Conservation (phyloP, 2,113 vertebrate genomes). For the Corydoras sp. region DNA sequence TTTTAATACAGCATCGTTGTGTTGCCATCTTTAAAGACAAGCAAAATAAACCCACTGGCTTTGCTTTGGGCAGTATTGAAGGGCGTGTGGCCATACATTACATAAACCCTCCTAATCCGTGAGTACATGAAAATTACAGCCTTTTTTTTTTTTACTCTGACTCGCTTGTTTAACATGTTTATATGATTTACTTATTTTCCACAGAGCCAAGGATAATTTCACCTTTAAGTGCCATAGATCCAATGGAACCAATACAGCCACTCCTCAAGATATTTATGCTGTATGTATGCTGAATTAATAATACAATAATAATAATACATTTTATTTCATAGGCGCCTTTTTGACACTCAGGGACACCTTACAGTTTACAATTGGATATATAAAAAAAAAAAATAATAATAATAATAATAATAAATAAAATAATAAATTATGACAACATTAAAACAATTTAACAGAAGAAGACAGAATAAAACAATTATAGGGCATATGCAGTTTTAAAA, state of each 20-base stretch:
- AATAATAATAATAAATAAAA: too few relatives aligned
- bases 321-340: too few relatives aligned
- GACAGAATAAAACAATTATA: too few relatives aligned
- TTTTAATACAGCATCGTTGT: constrained; percentile 81
- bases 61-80: constrained; percentile 96
- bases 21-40: constrained; percentile 99
- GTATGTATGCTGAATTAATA: constrained; percentile 67
- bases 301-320: too few relatives aligned
- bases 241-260: constrained; percentile 96
- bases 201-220: constrained; percentile 96
- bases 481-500: too few relatives aligned
- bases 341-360: too few relatives aligned
- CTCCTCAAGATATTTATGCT: constrained; percentile 96
- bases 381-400: too few relatives aligned
- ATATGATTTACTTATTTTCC: constrained; percentile 6
- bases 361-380: too few relatives aligned
- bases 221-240: constrained; percentile 98
- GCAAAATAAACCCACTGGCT: constrained; percentile 97
- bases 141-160: not conserved
- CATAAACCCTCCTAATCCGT: constrained; percentile 97
- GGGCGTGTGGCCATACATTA: constrained; percentile 97
- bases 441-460: too few relatives aligned
- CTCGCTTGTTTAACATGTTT: not conserved
- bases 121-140: constrained; percentile 54
- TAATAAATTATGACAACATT: too few relatives aligned